Percentiles rank a stretch among this genome's conserved stretches.
Evolutionary conservation across 2,888 invertebrate genomes (phyloP).

Genomic region (Brachycybe producta): DNA sequence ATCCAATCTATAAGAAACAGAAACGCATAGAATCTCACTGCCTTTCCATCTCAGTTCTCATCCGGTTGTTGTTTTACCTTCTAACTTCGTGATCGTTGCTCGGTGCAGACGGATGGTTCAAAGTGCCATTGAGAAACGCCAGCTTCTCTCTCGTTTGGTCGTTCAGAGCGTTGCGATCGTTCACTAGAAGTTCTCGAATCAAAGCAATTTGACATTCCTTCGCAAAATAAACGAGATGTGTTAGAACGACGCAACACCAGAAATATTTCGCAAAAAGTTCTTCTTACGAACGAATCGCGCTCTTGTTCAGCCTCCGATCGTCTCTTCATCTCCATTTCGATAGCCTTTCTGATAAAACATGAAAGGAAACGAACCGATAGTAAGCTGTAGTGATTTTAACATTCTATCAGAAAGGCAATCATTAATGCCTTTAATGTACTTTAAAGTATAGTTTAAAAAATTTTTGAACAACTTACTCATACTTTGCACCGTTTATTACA

Average conservation of each 20-base stretch:
- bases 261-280: constrained; percentile 11
- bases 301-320: constrained; percentile 56
- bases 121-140: constrained; percentile 49
- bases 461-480: neutral
- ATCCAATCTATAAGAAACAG: constrained; percentile 26
- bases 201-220: constrained; percentile 59
- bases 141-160: constrained; percentile 69
- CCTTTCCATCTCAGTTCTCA: too few relatives aligned
- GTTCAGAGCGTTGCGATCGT: constrained; percentile 54
- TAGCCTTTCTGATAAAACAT: constrained; percentile 7
- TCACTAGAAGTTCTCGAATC: constrained; percentile 59
- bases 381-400: too few relatives aligned
- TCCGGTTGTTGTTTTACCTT: neutral
- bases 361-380: too few relatives aligned
- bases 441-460: neutral
- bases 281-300: constrained; percentile 51
- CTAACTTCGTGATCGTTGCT: neutral
- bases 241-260: constrained; percentile 15
- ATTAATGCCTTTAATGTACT: too few relatives aligned
- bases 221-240: constrained; percentile 20
- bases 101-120: neutral
- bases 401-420: too few relatives aligned
- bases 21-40: too few relatives aligned
- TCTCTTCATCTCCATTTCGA: constrained; percentile 64
- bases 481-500: neutral